Base-by-base conservation (phyloP, 1,140 invertebrate species). In the Drosophila ananassae region DNA sequence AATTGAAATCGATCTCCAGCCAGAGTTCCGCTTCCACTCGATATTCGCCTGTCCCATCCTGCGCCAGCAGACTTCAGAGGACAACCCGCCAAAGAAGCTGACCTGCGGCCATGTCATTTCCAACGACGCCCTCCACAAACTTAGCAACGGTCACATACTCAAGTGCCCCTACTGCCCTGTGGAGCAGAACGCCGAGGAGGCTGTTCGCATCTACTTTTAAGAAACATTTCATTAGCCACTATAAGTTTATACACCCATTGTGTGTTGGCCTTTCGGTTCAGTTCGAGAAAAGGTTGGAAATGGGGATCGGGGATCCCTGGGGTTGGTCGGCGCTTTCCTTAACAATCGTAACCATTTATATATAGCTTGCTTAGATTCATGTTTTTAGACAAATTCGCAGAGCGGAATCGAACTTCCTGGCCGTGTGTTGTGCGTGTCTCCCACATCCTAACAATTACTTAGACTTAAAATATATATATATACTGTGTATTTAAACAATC, bases 91-190 rank as follows among this genome's bases (percentile, higher is more conserved):
- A 12, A 98, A 99, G 96, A 94, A 97, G 75, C 93, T 99, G 34
- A 95, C 97, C 0, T 99, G 99, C 93, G 99, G 99, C 22, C 98
- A 99, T 93, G 98, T 99, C 44, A 99, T 99, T 73, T 99, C 98
- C 2, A 94, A 97, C 75, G 98, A 99, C 93, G 99, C 99, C 51
- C 94, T 99, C 37, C 97, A 97, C 91, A 99, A 99, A 93, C 94
- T 99, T 57, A 96, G 97, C 55, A 97, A 95, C 91, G 97, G 97
- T 21, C 97, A 96, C 92, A 99, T 99, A 97, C 98, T 99, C 82
- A 99, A 99, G 93, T 99, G 98, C 92, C 98, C 98, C 1, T 99
- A 99, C 92, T 99, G 98, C 90, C 98, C 98, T 5, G 95, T 98
- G 85, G 98, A 99, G 93, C 98, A 99, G 91, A 97, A 96, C 91